phyloP scores from a whole-genome alignment of 2,797 vertebrate species.

The Taeniopygia guttata region DNA sequence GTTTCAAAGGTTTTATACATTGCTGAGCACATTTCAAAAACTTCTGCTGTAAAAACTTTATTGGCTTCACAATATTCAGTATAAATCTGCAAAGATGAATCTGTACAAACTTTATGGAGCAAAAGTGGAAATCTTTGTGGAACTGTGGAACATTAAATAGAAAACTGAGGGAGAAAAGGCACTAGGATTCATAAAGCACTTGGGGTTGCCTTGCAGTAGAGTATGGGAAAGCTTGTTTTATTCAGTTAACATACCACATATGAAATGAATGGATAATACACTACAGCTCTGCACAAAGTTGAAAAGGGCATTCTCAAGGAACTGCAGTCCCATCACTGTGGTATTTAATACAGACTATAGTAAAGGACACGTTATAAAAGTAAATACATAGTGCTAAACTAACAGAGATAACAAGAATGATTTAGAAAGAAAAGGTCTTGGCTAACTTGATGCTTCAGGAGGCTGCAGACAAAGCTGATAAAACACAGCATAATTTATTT shows the following conservation, averaged over 20 bases:
- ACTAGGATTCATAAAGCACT: conserved; percentile 2
- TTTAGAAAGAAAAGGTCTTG: conserved; percentile 71
- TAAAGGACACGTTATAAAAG: conserved; percentile 61
- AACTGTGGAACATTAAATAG: not conserved
- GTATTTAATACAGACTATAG: conserved; percentile 58
- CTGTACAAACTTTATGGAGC: not conserved
- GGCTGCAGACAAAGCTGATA: conserved; percentile 59
- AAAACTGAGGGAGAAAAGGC: not conserved
- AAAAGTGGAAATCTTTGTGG: conserved; percentile 11
- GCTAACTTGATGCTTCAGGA: conserved; percentile 63
- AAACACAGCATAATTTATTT: conserved; percentile 59
- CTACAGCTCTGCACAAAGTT: conserved; percentile 50
- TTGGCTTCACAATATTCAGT: not conserved
- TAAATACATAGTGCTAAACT: conserved; percentile 67
- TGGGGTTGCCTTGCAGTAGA: not conserved
- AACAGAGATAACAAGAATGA: conserved; percentile 71
- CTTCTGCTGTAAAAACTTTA: not conserved
- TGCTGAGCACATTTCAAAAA: not conserved
- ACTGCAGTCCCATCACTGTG: conserved; percentile 37
- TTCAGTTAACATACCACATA: conserved; percentile 24
- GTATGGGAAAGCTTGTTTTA: conserved; percentile 28
- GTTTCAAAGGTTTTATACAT: not conserved
- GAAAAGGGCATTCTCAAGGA: conserved; percentile 67
- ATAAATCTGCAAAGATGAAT: conserved; percentile 7
- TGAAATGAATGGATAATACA: conserved; percentile 57